Conservation (phyloP, 2,888 invertebrate genomes). For the Pelosia muscerda region DNA sequence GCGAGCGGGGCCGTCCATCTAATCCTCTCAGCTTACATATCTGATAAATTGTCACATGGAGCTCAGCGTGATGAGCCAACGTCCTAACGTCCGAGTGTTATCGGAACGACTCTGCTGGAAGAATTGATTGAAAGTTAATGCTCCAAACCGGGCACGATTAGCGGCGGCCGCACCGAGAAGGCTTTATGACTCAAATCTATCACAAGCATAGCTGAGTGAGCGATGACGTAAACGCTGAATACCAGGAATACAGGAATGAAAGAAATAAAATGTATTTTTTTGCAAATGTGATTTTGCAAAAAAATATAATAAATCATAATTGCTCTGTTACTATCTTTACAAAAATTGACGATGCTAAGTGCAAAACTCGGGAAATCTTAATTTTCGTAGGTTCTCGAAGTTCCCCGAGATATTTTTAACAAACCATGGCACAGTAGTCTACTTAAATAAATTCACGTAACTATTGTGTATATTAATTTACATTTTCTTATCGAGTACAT, state of each 20-base stretch:
- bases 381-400: no score
- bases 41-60: slow-evolving; percentile 53
- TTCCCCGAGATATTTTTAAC: no score
- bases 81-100: slow-evolving; percentile 31
- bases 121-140: slow-evolving; percentile 59
- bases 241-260: neutral
- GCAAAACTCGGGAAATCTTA: no score
- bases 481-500: no score
- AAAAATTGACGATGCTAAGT: no score
- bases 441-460: no score
- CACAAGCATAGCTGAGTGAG: slow-evolving; percentile 8
- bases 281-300: no score
- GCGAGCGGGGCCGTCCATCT: slow-evolving; percentile 27
- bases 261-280: neutral
- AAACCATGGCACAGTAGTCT: no score
- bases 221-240: neutral
- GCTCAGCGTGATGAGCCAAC: slow-evolving; percentile 40
- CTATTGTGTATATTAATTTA: no score
- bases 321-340: no score
- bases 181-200: slow-evolving; percentile 41
- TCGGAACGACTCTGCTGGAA: slow-evolving; percentile 48
- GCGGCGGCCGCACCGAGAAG: slow-evolving; percentile 20
- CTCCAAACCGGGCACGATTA: slow-evolving; percentile 38
- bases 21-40: slow-evolving; percentile 48
- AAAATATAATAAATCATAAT: no score